Percentiles rank a stretch among this genome's conserved stretches.
Evolutionary conservation across 2,113 vertebrate genomes (phyloP).

Genomic region (Rostratula benghalensis): DNA sequence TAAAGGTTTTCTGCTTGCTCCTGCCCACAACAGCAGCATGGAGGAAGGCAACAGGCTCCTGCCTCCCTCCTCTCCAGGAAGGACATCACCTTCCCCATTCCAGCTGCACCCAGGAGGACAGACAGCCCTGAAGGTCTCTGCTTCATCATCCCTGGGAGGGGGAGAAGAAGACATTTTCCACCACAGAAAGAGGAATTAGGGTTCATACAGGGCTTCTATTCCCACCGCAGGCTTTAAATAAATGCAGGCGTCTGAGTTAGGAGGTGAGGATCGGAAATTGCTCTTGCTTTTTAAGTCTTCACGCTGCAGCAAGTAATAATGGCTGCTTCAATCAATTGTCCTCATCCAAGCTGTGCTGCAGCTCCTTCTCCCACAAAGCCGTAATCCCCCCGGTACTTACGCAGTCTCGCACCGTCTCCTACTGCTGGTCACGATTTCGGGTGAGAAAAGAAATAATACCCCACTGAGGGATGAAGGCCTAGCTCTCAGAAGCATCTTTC

Average conservation of each 20-base stretch:
- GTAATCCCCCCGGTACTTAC: neutral
- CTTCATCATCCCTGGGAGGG: neutral
- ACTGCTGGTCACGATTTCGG: neutral
- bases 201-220: neutral
- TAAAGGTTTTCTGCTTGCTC: fast-evolving
- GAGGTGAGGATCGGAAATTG: neutral
- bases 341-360: neutral
- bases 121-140: neutral
- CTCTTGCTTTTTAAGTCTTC: neutral
- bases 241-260: neutral
- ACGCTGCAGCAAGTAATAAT: neutral
- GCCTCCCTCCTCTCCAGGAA: neutral
- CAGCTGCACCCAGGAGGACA: neutral
- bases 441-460: neutral
- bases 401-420: neutral
- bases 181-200: neutral
- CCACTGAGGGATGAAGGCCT: neutral
- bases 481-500: neutral
- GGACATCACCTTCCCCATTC: fast-evolving
- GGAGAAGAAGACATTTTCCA: neutral
- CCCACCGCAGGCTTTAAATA: neutral
- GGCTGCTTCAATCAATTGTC: conserved; percentile 12
- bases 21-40: neutral
- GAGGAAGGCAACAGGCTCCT: neutral
- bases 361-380: neutral